Percentiles rank a stretch among this genome's conserved stretches.
These are phyloP conservation scores for Phrynocephalus vlangalii DNA, from an alignment of 2,797 vertebrate genomes.

Conservation along the genomic window DNA sequence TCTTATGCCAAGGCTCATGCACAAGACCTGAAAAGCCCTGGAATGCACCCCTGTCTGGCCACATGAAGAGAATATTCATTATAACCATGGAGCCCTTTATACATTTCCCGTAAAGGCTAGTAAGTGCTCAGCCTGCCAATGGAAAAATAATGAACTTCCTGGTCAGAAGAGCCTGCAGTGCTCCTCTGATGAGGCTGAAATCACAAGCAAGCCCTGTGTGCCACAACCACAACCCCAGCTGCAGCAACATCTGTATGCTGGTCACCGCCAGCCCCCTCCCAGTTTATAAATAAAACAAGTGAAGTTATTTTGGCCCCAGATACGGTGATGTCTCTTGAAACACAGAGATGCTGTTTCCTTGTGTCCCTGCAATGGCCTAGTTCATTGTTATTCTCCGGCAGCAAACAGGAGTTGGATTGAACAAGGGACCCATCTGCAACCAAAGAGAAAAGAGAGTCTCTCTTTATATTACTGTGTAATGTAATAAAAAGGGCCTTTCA, in stretches of 20 bases:
- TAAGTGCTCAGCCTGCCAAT: background rate
- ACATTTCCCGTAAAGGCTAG: background rate
- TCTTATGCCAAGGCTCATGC: background rate
- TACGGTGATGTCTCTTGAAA: slow-evolving; percentile 72
- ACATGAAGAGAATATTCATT: background rate
- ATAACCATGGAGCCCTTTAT: background rate
- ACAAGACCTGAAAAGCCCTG: background rate
- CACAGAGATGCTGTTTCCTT: slow-evolving; percentile 76
- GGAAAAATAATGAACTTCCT: slow-evolving; percentile 20
- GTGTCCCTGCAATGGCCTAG: slow-evolving; percentile 25
- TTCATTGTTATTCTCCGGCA: slow-evolving; percentile 66
- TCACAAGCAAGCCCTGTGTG: slow-evolving; percentile 10
- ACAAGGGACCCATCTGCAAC: slow-evolving; percentile 68
- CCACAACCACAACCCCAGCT: slow-evolving; percentile 61
- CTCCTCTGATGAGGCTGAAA: background rate
- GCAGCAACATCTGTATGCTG: slow-evolving; percentile 71
- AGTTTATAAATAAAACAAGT: slow-evolving; percentile 78
- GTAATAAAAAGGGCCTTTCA: slow-evolving; percentile 64
- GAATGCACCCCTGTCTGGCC: background rate
- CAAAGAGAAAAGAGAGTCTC: slow-evolving; percentile 63
- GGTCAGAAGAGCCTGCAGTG: background rate
- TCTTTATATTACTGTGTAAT: slow-evolving; percentile 49
- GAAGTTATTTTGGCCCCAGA: slow-evolving; percentile 74
- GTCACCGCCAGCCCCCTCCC: slow-evolving; percentile 45
- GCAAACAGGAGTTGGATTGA: slow-evolving; percentile 78